These are phyloP conservation scores for Phrynocephalus vlangalii DNA, from an alignment of 2,797 vertebrate genomes.

Conservation along the genomic window DNA sequence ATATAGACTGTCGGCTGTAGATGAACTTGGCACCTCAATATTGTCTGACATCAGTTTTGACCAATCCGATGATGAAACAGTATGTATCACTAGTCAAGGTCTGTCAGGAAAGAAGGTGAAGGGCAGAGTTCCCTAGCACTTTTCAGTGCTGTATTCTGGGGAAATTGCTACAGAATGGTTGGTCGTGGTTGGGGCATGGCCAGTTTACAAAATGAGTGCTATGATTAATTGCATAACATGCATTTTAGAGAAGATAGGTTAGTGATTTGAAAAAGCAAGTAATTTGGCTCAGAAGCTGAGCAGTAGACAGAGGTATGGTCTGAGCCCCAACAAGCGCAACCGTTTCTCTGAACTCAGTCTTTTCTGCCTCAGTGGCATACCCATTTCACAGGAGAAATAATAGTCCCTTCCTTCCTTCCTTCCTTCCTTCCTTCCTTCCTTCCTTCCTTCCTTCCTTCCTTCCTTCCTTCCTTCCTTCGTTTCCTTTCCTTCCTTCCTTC, in stretches of 20 bases:
- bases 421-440: too few relatives aligned
- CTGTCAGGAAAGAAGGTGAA: background rate
- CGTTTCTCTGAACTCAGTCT: background rate
- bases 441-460: too few relatives aligned
- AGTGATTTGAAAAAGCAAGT: background rate
- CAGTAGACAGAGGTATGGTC: background rate
- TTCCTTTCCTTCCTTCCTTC: too few relatives aligned
- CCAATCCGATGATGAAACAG: conserved; percentile 43
- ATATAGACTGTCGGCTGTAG: conserved; percentile 34
- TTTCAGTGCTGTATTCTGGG: background rate
- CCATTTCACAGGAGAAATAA: background rate
- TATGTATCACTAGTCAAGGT: background rate
- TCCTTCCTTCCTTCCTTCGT: too few relatives aligned
- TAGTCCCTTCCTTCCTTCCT: background rate
- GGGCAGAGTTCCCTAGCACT: background rate
- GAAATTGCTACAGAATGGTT: background rate
- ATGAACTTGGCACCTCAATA: conserved; percentile 48
- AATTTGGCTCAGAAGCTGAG: background rate
- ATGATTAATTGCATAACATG: background rate
- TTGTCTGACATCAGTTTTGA: conserved; percentile 61
- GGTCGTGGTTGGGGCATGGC: background rate
- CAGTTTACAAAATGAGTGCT: background rate
- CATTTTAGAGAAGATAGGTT: background rate
- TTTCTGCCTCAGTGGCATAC: background rate
- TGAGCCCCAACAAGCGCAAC: background rate